A percentile compares a stretch with the other conserved stretches of the same genome.
Evolutionary conservation across 2,797 vertebrate species (phyloP).

Genomic region (Hemibagrus guttatus): DNA sequence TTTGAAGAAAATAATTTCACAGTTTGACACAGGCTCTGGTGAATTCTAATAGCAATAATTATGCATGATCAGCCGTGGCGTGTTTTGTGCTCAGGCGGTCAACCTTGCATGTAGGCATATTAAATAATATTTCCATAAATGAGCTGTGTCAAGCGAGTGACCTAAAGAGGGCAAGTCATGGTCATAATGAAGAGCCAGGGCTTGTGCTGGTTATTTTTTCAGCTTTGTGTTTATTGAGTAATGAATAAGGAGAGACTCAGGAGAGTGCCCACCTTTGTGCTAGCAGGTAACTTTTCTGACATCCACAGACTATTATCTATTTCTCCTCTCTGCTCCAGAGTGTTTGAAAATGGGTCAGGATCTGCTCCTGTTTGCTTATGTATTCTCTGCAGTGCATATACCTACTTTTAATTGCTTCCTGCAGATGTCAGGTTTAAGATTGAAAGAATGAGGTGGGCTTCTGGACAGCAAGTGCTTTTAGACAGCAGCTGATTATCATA

Average conservation of each 20-base stretch:
- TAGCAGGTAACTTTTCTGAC: conserved; percentile 43
- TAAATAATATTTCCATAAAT: conserved; percentile 28
- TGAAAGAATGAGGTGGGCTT: conserved; percentile 63
- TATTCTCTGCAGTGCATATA: conserved; percentile 66
- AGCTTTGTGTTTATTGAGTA: conserved; percentile 44
- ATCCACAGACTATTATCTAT: conserved; percentile 55
- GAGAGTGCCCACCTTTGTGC: conserved; percentile 38
- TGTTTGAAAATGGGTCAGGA: conserved; percentile 62
- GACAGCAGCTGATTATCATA: conserved; percentile 61
- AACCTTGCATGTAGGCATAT: conserved; percentile 21
- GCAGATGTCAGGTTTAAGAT: conserved; percentile 43
- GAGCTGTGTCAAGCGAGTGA: conserved; percentile 28
- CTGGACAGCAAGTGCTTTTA: conserved; percentile 57
- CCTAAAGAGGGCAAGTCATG: conserved; percentile 12
- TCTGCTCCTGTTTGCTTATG: conserved; percentile 75
- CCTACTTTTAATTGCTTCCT: conserved; percentile 65
- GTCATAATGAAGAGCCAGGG: conserved; percentile 34
- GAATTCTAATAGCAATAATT: conserved; percentile 36
- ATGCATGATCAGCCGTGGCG: conserved; percentile 16
- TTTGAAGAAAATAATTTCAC: conserved; percentile 23
- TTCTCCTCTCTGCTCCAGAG: conserved; percentile 50
- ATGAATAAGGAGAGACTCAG: conserved; percentile 47
- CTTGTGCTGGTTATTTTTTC: conserved; percentile 36
- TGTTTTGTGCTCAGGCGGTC: conserved; percentile 9
- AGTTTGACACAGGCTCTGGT: conserved; percentile 15